A percentile compares a stretch with the other conserved stretches of the same genome.
phyloP scores from a whole-genome alignment of 1,140 invertebrate genomes.

The Drosophila asahinai region DNA sequence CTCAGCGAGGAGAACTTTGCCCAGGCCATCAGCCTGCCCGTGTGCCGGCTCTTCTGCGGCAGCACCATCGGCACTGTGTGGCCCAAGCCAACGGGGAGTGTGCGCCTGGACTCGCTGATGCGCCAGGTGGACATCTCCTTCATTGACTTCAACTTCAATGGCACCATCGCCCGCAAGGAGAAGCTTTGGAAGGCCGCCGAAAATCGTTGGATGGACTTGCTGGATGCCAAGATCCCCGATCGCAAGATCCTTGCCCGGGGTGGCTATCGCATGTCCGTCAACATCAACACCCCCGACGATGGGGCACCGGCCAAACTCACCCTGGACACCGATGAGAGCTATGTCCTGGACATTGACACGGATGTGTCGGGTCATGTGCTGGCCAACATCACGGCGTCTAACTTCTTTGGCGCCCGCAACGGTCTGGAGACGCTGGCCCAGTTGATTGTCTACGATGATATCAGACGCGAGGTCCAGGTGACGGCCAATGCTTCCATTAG shows the following conservation, averaged over 20 bases:
- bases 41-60: conserved; percentile 88
- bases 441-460: conserved; percentile 90
- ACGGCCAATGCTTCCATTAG: conserved; percentile 87
- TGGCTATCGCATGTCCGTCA: conserved; percentile 70
- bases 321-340: conserved; percentile 89
- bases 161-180: conserved; percentile 29
- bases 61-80: conserved; percentile 88
- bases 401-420: conserved; percentile 91
- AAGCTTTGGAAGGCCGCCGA: conserved; percentile 67
- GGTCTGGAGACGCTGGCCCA: conserved; percentile 92
- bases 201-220: conserved; percentile 60
- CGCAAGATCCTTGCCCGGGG: conserved; percentile 49
- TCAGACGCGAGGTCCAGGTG: conserved; percentile 85
- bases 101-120: conserved; percentile 87
- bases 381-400: conserved; percentile 87
- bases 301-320: conserved; percentile 78
- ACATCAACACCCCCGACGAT: conserved; percentile 58
- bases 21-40: conserved; percentile 87
- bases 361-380: conserved; percentile 82
- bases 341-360: conserved; percentile 87
- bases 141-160: conserved; percentile 62
- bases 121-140: conserved; percentile 87
- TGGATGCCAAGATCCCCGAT: conserved; percentile 69
- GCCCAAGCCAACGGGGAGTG: conserved; percentile 89
- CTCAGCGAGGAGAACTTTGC: conserved; percentile 85